Evolutionary conservation across 2,797 vertebrate genomes (phyloP).

Genomic region (Propithecus deckenii): DNA sequence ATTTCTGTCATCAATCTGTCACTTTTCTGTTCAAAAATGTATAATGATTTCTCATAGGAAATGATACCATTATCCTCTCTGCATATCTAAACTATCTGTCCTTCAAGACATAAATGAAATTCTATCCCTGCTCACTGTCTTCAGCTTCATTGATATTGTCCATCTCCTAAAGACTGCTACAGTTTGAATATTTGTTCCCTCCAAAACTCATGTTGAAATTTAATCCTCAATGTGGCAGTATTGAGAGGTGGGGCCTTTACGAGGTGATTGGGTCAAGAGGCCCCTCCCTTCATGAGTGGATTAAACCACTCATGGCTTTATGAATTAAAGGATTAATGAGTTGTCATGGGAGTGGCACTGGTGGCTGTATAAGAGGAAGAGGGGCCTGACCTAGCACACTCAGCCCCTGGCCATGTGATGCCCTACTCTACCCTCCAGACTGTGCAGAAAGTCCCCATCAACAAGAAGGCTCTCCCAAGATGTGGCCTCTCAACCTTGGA

Average conservation of each 20-base stretch:
- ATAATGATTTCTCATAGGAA: slow-evolving; percentile 49
- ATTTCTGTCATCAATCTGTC: slow-evolving; percentile 46
- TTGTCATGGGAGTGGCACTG: neutral
- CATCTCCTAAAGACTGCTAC: neutral
- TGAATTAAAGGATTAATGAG: neutral
- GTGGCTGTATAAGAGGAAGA: neutral
- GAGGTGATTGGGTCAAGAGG: neutral
- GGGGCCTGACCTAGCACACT: neutral
- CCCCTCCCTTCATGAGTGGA: too few species aligned
- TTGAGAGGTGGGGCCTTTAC: neutral
- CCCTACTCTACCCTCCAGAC: neutral
- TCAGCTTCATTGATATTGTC: neutral
- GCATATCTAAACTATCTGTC: slow-evolving; percentile 17
- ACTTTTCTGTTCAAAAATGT: slow-evolving; percentile 41
- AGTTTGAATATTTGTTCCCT: neutral
- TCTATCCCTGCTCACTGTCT: neutral
- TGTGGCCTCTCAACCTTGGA: neutral
- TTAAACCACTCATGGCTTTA: neutral
- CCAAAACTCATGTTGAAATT: neutral
- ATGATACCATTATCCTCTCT: slow-evolving; percentile 31
- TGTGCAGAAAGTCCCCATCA: neutral
- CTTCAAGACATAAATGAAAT: slow-evolving; percentile 28
- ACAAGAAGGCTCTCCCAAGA: neutral
- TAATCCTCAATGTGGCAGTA: neutral
- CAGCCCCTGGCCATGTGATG: neutral